Evolutionary conservation across 1,140 invertebrate species (phyloP).

Genomic region (Macrobrachium rosenbergii): DNA sequence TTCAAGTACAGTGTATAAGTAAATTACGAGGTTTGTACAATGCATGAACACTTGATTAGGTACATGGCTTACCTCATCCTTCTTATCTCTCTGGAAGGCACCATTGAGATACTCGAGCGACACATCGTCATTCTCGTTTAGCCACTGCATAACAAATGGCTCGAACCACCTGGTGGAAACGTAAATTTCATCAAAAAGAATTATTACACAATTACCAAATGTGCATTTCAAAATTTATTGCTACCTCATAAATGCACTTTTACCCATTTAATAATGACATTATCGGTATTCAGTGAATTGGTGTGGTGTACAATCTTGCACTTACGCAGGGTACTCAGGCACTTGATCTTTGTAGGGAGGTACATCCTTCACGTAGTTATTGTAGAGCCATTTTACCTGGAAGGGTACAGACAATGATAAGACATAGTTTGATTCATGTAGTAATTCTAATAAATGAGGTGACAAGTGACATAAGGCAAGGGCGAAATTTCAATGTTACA

Average conservation of each 20-base stretch:
- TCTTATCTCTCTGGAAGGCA: slow-evolving; percentile 98
- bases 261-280: too few species aligned
- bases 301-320: slow-evolving; percentile 52
- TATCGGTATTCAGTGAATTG: too few species aligned
- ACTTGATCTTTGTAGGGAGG: slow-evolving; percentile 96
- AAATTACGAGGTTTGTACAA: too few species aligned
- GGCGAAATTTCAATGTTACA: not conserved
- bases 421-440: too few species aligned
- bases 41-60: not conserved
- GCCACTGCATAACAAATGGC: slow-evolving; percentile 99
- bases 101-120: slow-evolving; percentile 98
- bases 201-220: not conserved
- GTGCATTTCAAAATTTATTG: not conserved
- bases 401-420: not conserved
- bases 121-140: slow-evolving; percentile 99
- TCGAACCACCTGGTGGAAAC: slow-evolving; percentile 90
- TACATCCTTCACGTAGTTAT: slow-evolving; percentile 98
- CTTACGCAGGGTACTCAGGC: slow-evolving; percentile 92
- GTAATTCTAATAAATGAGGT: not conserved
- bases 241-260: too few species aligned
- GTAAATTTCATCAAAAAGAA: slow-evolving; percentile 10
- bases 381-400: slow-evolving; percentile 92
- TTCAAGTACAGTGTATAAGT: too few species aligned
- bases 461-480: too few species aligned
- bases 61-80: slow-evolving; percentile 87